These are phyloP conservation scores for Leptinotarsa texana DNA, from an alignment of 1,140 invertebrate species.

Conservation along the genomic window DNA sequence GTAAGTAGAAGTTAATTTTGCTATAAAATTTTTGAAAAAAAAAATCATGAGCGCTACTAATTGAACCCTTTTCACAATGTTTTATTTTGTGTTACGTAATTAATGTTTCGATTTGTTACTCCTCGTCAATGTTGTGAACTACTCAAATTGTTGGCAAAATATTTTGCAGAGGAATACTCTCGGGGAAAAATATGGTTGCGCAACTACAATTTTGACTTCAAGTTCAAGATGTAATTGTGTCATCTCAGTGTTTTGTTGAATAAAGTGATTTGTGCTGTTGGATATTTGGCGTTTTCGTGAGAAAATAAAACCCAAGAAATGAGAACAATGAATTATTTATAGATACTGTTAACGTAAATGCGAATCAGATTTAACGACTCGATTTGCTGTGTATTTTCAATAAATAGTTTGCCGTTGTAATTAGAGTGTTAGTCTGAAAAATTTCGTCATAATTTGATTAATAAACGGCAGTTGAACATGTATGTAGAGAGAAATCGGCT, in stretches of 20 bases:
- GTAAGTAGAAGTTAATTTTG: no score
- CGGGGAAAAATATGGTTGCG: no score
- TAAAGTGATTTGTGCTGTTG: not conserved
- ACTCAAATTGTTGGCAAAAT: no score
- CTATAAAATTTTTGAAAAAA: no score
- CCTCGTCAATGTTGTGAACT: no score
- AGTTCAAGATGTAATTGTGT: conserved; percentile 1
- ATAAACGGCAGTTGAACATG: not conserved
- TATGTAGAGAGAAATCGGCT: conserved; percentile 23
- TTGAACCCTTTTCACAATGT: no score
- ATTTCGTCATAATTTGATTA: not conserved
- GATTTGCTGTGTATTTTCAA: not conserved
- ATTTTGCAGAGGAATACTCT: no score
- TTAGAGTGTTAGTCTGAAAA: conserved; percentile 14
- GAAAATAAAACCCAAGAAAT: conserved; percentile 4
- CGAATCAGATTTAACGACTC: not conserved
- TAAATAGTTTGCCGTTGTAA: conserved; percentile 8
- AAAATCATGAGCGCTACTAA: no score
- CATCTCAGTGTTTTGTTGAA: conserved; percentile 2
- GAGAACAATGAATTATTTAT: not conserved
- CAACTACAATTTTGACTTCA: no score
- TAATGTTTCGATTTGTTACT: no score
- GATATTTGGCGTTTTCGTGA: not conserved
- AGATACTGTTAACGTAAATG: not conserved
- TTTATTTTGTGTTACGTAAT: no score